A percentile compares a stretch with the other conserved stretches of the same genome.
Conservation (phyloP, 1,140 invertebrate species). For the Galendromus occidentalis region DNA sequence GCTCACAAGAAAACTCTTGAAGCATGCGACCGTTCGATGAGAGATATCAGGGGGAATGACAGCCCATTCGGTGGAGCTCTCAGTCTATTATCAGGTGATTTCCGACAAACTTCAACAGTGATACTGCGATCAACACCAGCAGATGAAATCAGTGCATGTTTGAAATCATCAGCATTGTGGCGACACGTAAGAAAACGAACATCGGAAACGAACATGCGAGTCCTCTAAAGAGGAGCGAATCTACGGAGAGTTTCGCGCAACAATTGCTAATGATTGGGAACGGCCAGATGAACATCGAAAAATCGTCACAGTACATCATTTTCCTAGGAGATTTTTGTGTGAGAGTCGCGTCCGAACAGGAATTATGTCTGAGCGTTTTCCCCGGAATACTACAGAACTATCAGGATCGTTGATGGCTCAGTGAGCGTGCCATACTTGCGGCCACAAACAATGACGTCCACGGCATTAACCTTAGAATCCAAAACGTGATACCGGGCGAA, state of each 20-base stretch:
- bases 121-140: conserved; percentile 27
- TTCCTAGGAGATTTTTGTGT: conserved; percentile 9
- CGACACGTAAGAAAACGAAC: conserved; percentile 16
- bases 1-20: conserved; percentile 27
- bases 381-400: not conserved
- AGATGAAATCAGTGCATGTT: conserved; percentile 29
- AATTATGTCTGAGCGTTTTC: conserved; percentile 21
- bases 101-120: conserved; percentile 31
- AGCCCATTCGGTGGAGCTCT: conserved; percentile 22
- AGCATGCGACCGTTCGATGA: conserved; percentile 25
- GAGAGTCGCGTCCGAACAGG: conserved; percentile 18
- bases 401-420: too few relatives aligned
- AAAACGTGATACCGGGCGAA: too few relatives aligned
- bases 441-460: too few relatives aligned
- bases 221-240: conserved; percentile 6
- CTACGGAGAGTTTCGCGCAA: conserved; percentile 13
- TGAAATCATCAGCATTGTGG: conserved; percentile 24
- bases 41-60: too few relatives aligned
- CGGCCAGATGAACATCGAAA: conserved; percentile 15
- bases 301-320: not conserved
- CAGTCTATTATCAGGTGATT: conserved; percentile 28
- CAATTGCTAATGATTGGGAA: conserved; percentile 18
- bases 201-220: conserved; percentile 19
- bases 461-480: too few relatives aligned
- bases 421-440: too few relatives aligned